Evolutionary conservation across 1,140 invertebrate genomes (phyloP).

Genomic region (Campoletis sonorensis): DNA sequence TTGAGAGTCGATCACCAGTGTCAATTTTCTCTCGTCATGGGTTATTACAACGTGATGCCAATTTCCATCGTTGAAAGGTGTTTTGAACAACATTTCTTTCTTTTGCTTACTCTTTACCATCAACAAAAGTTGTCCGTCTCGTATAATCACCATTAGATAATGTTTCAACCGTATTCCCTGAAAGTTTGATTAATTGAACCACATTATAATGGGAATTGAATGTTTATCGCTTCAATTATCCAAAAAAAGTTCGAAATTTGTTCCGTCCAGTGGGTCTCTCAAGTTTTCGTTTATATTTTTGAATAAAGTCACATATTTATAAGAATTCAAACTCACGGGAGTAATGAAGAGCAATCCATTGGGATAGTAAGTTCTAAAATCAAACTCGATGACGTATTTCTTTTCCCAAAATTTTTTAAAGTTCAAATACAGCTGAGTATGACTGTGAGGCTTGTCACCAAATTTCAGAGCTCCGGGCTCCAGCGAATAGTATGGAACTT

Average conservation of each 20-base stretch:
- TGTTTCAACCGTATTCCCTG: conserved; percentile 84
- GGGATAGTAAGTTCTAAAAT: conserved; percentile 91
- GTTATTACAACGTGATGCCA: conserved; percentile 88
- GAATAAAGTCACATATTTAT: neutral
- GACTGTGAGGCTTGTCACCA: conserved; percentile 87
- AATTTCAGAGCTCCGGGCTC: conserved; percentile 91
- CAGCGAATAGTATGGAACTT: conserved; percentile 84
- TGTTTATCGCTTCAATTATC: no score
- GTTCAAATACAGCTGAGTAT: conserved; percentile 83
- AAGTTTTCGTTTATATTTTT: no score
- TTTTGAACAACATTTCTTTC: conserved; percentile 80
- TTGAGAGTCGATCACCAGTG: conserved; percentile 82
- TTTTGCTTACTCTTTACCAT: conserved; percentile 82
- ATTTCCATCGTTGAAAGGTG: conserved; percentile 85
- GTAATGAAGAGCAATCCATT: conserved; percentile 89
- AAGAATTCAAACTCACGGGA: conserved; percentile 76
- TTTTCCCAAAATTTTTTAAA: conserved; percentile 82
- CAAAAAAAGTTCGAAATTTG: no score
- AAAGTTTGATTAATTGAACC: conserved; percentile 48
- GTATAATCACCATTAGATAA: conserved; percentile 84
- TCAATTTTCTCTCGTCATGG: conserved; percentile 81
- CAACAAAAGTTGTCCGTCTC: conserved; percentile 84
- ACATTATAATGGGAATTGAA: no score
- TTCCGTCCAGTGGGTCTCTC: no score
- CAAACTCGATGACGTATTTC: conserved; percentile 86